phyloP scores from a whole-genome alignment of 2,888 invertebrate genomes.

The Exephanes ischioxanthus region DNA sequence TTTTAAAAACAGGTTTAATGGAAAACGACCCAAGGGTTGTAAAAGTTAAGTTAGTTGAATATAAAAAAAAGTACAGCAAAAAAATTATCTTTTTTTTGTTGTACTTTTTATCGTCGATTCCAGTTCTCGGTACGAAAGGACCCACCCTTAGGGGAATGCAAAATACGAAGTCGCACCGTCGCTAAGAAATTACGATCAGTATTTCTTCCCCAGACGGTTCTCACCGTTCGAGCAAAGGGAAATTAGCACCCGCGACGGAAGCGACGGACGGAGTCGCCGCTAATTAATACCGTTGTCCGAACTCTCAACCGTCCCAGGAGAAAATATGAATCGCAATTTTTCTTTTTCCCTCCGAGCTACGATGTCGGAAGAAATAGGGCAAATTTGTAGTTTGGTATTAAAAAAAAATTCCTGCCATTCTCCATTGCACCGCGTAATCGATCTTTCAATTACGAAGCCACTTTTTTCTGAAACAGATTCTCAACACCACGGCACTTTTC shows the following conservation, averaged over 20 bases:
- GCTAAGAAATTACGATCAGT: neutral
- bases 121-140: neutral
- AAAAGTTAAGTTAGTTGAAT: neutral
- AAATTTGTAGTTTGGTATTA: too few relatives aligned
- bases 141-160: neutral
- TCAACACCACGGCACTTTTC: too few relatives aligned
- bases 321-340: neutral
- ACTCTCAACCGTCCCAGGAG: neutral
- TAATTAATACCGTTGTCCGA: conserved; percentile 8
- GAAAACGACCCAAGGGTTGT: neutral
- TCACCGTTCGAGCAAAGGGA: neutral
- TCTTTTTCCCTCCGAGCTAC: neutral
- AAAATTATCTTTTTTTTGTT: neutral
- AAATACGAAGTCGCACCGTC: neutral
- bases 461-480: too few relatives aligned
- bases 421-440: too few relatives aligned
- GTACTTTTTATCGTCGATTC: neutral
- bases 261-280: neutral
- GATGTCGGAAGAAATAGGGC: neutral
- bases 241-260: neutral
- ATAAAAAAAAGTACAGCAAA: too few relatives aligned
- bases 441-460: too few relatives aligned
- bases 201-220: neutral
- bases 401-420: too few relatives aligned
- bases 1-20: neutral